A percentile compares a stretch with the other conserved stretches of the same genome.
Conservation (phyloP, 2,797 vertebrate species). For the Apogon hyalosoma region DNA sequence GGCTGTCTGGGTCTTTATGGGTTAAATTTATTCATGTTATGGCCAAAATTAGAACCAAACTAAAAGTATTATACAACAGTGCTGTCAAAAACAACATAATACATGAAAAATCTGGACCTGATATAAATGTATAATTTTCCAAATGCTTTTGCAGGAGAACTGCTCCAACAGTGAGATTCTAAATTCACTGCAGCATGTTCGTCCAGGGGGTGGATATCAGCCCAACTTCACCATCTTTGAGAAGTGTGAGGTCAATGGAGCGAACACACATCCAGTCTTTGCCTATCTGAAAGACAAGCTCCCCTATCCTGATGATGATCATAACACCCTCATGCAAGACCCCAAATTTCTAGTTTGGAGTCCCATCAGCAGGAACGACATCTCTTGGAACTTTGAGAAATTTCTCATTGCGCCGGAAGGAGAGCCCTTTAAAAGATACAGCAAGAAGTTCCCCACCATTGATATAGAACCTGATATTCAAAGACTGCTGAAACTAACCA, state of each 20-base stretch:
- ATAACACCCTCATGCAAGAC: conserved; percentile 87
- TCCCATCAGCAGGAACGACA: conserved; percentile 89
- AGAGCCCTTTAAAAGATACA: conserved; percentile 96
- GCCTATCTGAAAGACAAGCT: conserved; percentile 97
- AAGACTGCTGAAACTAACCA: conserved; percentile 93
- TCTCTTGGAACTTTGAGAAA: conserved; percentile 99
- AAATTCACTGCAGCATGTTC: conserved; percentile 90
- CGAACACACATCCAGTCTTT: conserved; percentile 91
- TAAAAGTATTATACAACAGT: neutral
- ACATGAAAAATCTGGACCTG: neutral
- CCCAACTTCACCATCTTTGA: conserved; percentile 92
- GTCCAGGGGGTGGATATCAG: conserved; percentile 91
- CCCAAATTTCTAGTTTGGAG: conserved; percentile 93
- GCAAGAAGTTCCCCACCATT: conserved; percentile 88
- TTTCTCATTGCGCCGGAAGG: conserved; percentile 96
- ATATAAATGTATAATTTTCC: neutral
- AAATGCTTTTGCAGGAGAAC: conserved; percentile 88
- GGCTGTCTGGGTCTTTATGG: no score
- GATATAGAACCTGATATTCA: conserved; percentile 95
- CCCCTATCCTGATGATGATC: conserved; percentile 90
- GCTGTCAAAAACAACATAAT: neutral
- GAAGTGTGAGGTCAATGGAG: conserved; percentile 95
- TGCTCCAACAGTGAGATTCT: conserved; percentile 93
- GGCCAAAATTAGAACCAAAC: conserved; percentile 4
- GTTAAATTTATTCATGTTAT: neutral